Evolutionary conservation across 2,797 vertebrate genomes (phyloP).

Genomic region (Acrocephalus scirpaceus): DNA sequence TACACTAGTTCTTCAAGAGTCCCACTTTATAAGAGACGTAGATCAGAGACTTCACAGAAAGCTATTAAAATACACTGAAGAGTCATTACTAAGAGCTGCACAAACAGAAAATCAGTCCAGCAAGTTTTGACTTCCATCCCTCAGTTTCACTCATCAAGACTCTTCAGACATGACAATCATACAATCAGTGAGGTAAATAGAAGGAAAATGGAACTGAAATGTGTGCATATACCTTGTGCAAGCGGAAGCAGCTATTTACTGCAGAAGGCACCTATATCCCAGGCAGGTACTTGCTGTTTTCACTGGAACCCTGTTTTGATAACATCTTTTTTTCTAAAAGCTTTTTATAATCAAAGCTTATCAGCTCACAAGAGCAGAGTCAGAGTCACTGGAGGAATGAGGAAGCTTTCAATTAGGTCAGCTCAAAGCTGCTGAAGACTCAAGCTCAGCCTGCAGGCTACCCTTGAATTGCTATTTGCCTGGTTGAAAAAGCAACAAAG

Average conservation of each 20-base stretch:
- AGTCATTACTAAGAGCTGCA: neutral
- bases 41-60: neutral
- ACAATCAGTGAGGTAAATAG: neutral
- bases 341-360: constrained; percentile 2
- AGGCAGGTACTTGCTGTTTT: neutral
- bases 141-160: neutral
- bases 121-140: neutral
- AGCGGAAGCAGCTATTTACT: neutral
- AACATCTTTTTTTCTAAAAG: neutral
- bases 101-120: neutral
- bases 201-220: neutral
- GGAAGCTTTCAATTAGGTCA: neutral
- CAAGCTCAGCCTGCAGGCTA: neutral
- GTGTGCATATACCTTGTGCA: neutral
- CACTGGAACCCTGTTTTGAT: neutral
- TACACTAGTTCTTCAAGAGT: neutral
- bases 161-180: neutral
- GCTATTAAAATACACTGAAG: neutral
- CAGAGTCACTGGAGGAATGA: neutral
- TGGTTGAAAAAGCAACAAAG: neutral
- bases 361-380: neutral
- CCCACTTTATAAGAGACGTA: neutral
- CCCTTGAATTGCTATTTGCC: neutral
- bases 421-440: neutral
- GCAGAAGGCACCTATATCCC: neutral